Evolutionary conservation across 2,113 vertebrate genomes (phyloP), one percentile per base, ranked within the genome.

Genomic region (Motacilla tschutschensis): DNA sequence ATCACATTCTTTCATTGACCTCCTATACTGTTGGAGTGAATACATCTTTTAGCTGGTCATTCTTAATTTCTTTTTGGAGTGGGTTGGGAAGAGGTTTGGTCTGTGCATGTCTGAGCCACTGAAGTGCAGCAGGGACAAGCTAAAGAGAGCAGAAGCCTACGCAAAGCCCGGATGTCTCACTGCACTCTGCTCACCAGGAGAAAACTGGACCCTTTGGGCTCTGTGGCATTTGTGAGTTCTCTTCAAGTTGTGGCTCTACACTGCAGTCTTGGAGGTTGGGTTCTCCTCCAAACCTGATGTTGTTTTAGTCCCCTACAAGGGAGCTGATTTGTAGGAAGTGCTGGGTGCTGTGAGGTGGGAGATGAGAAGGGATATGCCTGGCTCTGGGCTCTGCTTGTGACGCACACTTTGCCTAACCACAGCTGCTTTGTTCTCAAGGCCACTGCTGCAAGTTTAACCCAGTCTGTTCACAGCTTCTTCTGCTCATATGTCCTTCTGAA

Each of bases 321-420:
- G 35, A 66, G n/a, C n/a, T 66, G 36, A 2, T 48, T 15, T 46
- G 15, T 16, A 17, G 65, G 40, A 48, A 50, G 54, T 19, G 36
- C 47, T 25, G 47, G 48, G 9, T 26, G n/a, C 28, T 5, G 8
- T 9, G 24, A 57, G 73, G 12, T 2, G 1, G 50, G 58, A 69
- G 55, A 50, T 59, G 53, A 25, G 46, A 54, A 78, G 35, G n/a
- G 48, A 33, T 24, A 35, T 0, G 1, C 67, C 21, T 0, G 0
- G 31, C 50, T 79, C 54, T 36, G 0, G 2, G 16, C 65, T 44
- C 26, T 63, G 36, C 51, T 47, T 48, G 67, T 79, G 83, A 72
- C 0, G 0, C 44, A 36, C 2, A 0, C 59, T 65, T 54, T 50
- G 40, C 48, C 70, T 38, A 53, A 51, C 63, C 67, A 60, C 75